Conservation (phyloP, 2,888 invertebrate species). For the Caenorhabditis japonica region DNA sequence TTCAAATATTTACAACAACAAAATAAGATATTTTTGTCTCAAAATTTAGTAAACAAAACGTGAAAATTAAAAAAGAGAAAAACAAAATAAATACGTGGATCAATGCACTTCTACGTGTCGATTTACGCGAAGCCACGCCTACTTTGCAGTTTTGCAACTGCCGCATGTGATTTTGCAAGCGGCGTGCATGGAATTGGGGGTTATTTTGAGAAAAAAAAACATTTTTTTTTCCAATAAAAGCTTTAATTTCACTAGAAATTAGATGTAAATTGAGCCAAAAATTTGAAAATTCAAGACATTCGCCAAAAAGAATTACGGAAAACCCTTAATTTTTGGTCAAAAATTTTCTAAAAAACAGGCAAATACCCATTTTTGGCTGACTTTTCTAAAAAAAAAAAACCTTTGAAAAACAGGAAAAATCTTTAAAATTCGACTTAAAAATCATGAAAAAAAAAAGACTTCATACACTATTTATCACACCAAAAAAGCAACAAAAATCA, state of each 20-base stretch:
- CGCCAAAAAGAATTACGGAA: background rate
- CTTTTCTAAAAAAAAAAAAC: too few species aligned
- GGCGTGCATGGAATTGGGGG: background rate
- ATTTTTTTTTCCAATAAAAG: too few species aligned
- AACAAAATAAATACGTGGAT: background rate
- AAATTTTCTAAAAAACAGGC: background rate
- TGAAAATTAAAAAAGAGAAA: background rate
- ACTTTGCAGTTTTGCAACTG: constrained; percentile 43
- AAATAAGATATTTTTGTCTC: background rate
- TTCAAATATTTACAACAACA: too few species aligned
- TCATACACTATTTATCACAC: too few species aligned
- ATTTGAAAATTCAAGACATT: background rate
- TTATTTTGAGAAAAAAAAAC: too few species aligned
- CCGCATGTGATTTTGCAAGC: constrained; percentile 24
- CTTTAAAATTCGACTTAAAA: too few species aligned
- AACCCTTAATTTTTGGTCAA: background rate
- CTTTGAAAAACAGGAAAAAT: too few species aligned
- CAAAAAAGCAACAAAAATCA: too few species aligned
- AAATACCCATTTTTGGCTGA: too few species aligned
- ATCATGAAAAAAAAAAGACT: too few species aligned
- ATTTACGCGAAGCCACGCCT: constrained; percentile 48
- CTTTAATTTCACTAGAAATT: too few species aligned
- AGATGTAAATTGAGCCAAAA: background rate
- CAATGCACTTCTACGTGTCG: constrained; percentile 35
- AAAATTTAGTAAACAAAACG: background rate